phyloP scores from a whole-genome alignment of 2,888 invertebrate genomes.

The Hedychridium roseum region DNA sequence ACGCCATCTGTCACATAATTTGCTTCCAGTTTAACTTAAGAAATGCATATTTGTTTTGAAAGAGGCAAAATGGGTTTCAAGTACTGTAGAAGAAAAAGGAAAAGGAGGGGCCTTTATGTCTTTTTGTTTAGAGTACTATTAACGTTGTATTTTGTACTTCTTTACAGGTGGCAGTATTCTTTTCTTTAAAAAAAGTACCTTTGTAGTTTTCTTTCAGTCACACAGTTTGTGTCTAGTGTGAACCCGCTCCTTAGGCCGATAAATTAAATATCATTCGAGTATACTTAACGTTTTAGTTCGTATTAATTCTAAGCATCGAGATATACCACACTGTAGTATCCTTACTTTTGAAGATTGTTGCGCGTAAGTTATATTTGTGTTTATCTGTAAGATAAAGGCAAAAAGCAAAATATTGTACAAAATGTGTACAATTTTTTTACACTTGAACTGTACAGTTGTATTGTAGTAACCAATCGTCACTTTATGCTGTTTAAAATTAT shows the following conservation, averaged over 20 bases:
- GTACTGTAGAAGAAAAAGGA: too few relatives aligned
- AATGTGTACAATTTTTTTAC: slow-evolving; percentile 53
- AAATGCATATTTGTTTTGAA: not conserved
- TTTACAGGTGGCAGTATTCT: slow-evolving; percentile 1
- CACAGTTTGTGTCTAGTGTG: too few relatives aligned
- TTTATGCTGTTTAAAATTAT: slow-evolving; percentile 43
- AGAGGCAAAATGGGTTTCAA: too few relatives aligned
- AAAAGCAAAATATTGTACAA: slow-evolving; percentile 32
- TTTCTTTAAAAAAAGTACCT: slow-evolving; percentile 7
- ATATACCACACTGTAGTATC: too few relatives aligned
- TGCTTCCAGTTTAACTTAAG: slow-evolving; percentile 6
- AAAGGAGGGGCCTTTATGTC: not conserved
- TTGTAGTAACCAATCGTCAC: slow-evolving; percentile 47
- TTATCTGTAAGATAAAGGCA: slow-evolving; percentile 21
- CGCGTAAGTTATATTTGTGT: slow-evolving; percentile 26
- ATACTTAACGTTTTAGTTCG: too few relatives aligned
- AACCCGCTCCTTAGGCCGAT: too few relatives aligned
- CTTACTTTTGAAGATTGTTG: too few relatives aligned
- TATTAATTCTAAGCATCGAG: too few relatives aligned
- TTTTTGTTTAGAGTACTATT: slow-evolving; percentile 1
- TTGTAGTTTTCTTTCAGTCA: slow-evolving; percentile 10
- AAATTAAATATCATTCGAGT: too few relatives aligned
- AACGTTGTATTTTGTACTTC: slow-evolving; percentile 4
- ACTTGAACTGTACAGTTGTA: slow-evolving; percentile 54
- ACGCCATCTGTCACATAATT: too few relatives aligned